Evolutionary conservation across 2,888 invertebrate genomes (phyloP).

Genomic region (Tridacna crocea): DNA sequence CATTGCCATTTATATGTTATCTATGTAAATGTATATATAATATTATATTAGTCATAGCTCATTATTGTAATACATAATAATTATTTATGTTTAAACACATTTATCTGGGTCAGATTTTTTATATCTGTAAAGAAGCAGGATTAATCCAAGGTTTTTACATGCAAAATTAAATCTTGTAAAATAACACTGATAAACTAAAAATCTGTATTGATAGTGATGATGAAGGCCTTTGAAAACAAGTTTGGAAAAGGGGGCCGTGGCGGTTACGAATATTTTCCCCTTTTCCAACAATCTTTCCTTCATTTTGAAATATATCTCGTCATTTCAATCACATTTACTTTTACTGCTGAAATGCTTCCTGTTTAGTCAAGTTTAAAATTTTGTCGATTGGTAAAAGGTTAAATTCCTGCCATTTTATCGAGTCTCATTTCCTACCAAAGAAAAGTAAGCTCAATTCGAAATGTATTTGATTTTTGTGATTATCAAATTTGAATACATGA

Average conservation of each 20-base stretch:
- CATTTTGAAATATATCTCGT: background rate
- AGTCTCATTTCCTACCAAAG: too few species aligned
- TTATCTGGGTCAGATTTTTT: background rate
- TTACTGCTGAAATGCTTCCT: background rate
- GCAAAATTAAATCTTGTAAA: too few species aligned
- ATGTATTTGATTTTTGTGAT: too few species aligned
- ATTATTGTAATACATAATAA: conserved; percentile 15
- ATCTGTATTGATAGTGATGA: too few species aligned
- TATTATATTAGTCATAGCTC: conserved; percentile 26
- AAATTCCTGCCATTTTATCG: too few species aligned
- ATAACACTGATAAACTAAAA: too few species aligned
- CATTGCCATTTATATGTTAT: conserved; percentile 18
- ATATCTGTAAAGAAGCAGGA: too few species aligned
- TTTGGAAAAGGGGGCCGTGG: too few species aligned
- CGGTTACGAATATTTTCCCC: background rate
- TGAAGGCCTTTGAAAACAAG: too few species aligned
- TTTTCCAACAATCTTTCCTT: background rate
- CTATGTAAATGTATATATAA: conserved; percentile 3
- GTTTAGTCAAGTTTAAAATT: background rate
- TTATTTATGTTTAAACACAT: background rate
- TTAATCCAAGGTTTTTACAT: too few species aligned
- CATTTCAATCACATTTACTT: background rate
- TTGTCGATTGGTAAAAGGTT: background rate
- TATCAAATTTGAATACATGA: too few species aligned
- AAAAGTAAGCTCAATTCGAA: too few species aligned